Evolutionary conservation across 2,113 vertebrate species (phyloP), one percentile per base, ranked within the genome.

Genomic region (Oceanites oceanicus): DNA sequence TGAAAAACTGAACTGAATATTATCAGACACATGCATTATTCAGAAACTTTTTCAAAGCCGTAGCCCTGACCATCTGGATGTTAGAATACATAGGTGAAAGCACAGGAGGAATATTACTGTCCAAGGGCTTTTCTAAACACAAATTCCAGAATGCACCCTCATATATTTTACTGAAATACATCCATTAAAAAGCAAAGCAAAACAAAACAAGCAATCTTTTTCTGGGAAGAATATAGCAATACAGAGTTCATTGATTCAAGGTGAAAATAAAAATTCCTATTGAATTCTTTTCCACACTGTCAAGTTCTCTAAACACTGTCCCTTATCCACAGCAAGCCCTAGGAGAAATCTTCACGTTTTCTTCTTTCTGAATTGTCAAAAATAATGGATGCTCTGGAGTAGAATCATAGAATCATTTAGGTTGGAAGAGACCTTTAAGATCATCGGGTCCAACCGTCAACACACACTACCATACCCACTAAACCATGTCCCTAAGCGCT

Each of bases 1-100:
- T 68, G 71, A 81, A 86, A 91, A 91, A 70, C 8, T 42, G 26
- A 65, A 63, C 26, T 36, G 53, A 63, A 42, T 87, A 58, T 63
- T 91, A n/a, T 86, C 14, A 10, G 70, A 75, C 18, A 93, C 96
- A 93, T 88, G 36, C 45, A 90, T 95, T 96, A 91, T 94, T 97
- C 94, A 94, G 77, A 62, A 92, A 78, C 86, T 96, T 91, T 88
- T 91, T 88, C 90, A 88, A 66, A 91, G 45, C n/a, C 22, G 32
- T 76, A 73, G 67, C 34, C 71, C 68, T n/a, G 44, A 53, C 92
- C 78, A 93, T 94, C 91, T 95, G 92, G 84, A 75, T 92, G 42
- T n/a, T 52, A 44, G 36, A 87, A 86, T 50, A 72, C 67, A 68
- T 50, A 90, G 55, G 84, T 88, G 50, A 95, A 92, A 96, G 52